These are phyloP conservation scores for Vicugna pacos DNA, from an alignment of 2,113 vertebrate genomes.

Conservation along the genomic window DNA sequence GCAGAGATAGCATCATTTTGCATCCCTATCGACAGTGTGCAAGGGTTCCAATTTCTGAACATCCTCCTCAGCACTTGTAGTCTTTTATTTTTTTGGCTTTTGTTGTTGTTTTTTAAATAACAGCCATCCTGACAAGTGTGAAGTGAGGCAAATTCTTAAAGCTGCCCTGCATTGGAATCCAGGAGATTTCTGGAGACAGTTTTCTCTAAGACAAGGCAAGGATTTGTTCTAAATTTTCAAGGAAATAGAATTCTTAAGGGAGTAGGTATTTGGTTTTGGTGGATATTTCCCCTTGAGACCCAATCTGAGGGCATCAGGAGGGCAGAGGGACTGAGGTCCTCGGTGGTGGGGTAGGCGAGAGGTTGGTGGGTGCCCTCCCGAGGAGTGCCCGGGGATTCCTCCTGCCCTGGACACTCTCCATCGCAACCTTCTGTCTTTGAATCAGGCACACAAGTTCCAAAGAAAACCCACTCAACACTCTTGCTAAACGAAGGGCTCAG, in stretches of 20 bases:
- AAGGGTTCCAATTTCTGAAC: background rate
- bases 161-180: background rate
- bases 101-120: background rate
- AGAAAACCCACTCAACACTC: background rate
- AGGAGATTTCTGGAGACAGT: background rate
- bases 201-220: background rate
- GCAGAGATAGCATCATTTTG: background rate
- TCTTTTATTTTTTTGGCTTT: background rate
- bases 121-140: background rate
- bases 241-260: background rate
- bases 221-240: background rate
- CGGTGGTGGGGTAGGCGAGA: rapidly evolving
- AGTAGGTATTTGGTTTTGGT: background rate
- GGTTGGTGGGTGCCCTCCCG: background rate
- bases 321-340: background rate
- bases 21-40: background rate
- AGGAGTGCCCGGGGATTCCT: background rate
- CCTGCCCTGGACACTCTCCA: background rate
- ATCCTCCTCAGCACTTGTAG: no score
- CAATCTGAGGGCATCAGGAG: background rate
- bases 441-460: background rate
- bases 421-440: background rate
- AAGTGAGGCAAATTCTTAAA: background rate
- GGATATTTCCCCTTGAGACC: no score
- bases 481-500: background rate